phyloP scores from a whole-genome alignment of 2,888 invertebrate genomes.

The Pomacea canaliculata region DNA sequence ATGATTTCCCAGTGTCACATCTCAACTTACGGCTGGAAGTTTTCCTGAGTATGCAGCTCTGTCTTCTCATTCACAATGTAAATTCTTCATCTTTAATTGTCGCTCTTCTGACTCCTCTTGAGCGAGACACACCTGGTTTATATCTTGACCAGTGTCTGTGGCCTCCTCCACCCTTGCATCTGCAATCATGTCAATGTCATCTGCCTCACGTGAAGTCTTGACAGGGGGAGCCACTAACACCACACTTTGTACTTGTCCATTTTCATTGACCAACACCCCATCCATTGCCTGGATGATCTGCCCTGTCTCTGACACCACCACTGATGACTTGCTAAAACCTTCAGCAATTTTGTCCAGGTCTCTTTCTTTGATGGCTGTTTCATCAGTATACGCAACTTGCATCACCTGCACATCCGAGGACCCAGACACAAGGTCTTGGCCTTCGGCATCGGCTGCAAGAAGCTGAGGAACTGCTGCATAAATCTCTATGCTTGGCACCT shows the following conservation, averaged over 20 bases:
- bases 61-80: no score
- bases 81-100: no score
- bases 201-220: no score
- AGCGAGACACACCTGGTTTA: no score
- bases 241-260: conserved; percentile 2
- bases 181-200: no score
- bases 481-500: neutral
- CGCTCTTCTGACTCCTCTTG: neutral
- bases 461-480: neutral
- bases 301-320: conserved; percentile 12
- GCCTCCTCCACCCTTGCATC: no score
- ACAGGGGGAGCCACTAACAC: neutral
- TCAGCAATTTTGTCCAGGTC: neutral
- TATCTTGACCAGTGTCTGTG: no score
- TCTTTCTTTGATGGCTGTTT: neutral
- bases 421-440: neutral
- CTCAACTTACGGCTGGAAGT: no score
- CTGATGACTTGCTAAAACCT: neutral
- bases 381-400: neutral
- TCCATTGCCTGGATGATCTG: conserved; percentile 9
- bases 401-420: neutral
- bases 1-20: no score
- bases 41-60: no score
- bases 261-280: conserved; percentile 5
- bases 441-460: neutral